These are phyloP conservation scores for Pachyuromys duprasi DNA, from an alignment of 2,797 vertebrate species.

Conservation along the genomic window DNA sequence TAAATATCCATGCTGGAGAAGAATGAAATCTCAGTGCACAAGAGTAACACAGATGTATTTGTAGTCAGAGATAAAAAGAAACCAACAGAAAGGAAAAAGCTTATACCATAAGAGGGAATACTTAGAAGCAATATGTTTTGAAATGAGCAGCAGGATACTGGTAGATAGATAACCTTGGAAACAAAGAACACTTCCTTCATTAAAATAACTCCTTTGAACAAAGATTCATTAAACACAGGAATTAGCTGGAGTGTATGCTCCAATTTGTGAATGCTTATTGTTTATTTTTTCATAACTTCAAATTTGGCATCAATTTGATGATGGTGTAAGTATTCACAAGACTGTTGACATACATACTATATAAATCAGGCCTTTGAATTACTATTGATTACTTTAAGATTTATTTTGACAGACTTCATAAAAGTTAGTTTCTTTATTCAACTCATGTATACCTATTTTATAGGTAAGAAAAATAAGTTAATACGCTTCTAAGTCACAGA, in stretches of 20 bases:
- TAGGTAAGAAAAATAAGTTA: background rate
- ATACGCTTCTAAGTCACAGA: background rate
- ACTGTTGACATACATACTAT: background rate
- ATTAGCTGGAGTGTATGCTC: background rate
- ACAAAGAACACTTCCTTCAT: background rate
- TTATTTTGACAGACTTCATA: background rate
- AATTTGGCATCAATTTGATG: background rate
- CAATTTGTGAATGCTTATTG: background rate
- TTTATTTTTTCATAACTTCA: background rate
- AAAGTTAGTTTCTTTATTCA: background rate
- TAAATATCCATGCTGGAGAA: background rate
- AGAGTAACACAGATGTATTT: background rate
- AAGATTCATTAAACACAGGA: background rate
- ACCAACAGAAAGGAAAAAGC: background rate
- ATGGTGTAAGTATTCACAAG: background rate
- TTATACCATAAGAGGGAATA: background rate
- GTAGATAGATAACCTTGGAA: background rate
- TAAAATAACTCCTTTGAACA: background rate
- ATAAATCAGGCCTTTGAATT: background rate
- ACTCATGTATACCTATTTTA: background rate
- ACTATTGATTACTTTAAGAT: background rate
- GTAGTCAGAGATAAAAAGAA: background rate
- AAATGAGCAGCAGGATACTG: background rate
- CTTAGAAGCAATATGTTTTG: background rate
- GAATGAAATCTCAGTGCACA: background rate